Percentiles rank a stretch among this genome's conserved stretches.
Evolutionary conservation across 2,888 invertebrate genomes (phyloP).

Genomic region (Leuctra nigra): DNA sequence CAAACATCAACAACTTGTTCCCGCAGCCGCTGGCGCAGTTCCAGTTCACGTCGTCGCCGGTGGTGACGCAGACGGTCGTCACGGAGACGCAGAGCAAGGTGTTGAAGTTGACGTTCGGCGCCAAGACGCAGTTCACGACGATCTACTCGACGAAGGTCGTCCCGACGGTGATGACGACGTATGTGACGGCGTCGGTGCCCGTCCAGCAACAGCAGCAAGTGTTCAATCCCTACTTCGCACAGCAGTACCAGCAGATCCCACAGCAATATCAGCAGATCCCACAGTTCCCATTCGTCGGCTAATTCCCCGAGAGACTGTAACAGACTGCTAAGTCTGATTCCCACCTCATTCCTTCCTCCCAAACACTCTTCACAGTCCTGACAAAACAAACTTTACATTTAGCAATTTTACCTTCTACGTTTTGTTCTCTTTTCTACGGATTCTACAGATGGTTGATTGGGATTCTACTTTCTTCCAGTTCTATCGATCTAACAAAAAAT

Average conservation of each 20-base stretch:
- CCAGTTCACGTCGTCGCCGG: constrained; percentile 69
- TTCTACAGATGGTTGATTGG: too few relatives aligned
- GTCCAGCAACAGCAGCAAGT: constrained; percentile 60
- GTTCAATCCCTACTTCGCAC: constrained; percentile 71
- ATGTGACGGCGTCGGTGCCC: constrained; percentile 71
- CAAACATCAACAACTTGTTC: constrained; percentile 34
- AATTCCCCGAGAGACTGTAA: constrained; percentile 35
- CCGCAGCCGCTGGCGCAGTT: constrained; percentile 39
- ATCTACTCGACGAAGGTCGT: constrained; percentile 76
- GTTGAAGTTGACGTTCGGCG: constrained; percentile 82
- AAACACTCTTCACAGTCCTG: neutral
- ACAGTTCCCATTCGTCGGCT: constrained; percentile 69
- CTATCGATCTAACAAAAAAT: too few relatives aligned
- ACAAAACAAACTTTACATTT: too few relatives aligned
- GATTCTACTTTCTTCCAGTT: too few relatives aligned
- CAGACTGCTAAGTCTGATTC: neutral
- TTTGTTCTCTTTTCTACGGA: too few relatives aligned
- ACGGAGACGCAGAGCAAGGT: constrained; percentile 75
- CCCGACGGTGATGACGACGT: constrained; percentile 76
- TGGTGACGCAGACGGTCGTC: constrained; percentile 71
- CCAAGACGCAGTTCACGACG: constrained; percentile 82
- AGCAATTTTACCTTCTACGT: too few relatives aligned
- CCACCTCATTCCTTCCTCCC: neutral
- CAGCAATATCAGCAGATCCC: constrained; percentile 67
- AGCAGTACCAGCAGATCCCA: constrained; percentile 67